Percentiles rank a stretch among this genome's conserved stretches.
phyloP scores from a whole-genome alignment of 2,797 vertebrate species.

The Zenarchopterus dispar region DNA sequence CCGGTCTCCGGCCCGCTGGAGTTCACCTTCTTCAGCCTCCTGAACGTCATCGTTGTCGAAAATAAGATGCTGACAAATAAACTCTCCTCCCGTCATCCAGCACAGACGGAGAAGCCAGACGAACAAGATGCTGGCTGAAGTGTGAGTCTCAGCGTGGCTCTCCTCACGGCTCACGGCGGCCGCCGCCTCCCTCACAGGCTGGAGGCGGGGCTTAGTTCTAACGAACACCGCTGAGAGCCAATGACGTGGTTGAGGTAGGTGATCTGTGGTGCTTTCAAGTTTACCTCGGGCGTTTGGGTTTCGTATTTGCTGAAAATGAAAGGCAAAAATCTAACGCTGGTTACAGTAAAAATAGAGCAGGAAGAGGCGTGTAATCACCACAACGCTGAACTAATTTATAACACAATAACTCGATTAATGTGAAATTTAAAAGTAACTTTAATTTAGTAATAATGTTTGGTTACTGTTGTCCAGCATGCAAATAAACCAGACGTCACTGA shows the following conservation, averaged over 20 bases:
- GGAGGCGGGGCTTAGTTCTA: conserved; percentile 36
- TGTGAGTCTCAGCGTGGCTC: conserved; percentile 36
- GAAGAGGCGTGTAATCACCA: too few relatives aligned
- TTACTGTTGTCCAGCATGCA: neutral
- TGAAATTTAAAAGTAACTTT: too few relatives aligned
- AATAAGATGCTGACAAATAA: neutral
- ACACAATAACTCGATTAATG: too few relatives aligned
- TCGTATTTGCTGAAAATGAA: neutral
- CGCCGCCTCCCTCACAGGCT: conserved; percentile 1
- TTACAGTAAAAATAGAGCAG: too few relatives aligned
- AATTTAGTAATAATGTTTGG: neutral
- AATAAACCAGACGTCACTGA: neutral
- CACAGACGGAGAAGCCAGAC: neutral
- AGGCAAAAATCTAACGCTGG: neutral
- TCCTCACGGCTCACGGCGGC: neutral
- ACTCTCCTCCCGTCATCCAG: neutral
- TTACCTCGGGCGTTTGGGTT: conserved; percentile 3
- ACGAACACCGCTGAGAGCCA: conserved; percentile 14
- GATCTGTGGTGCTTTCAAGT: conserved; percentile 32
- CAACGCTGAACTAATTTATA: too few relatives aligned
- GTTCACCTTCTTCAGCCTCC: conserved; percentile 86
- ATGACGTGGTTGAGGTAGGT: conserved; percentile 31
- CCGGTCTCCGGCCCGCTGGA: conserved; percentile 78
- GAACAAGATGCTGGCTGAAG: conserved; percentile 26
- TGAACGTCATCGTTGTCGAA: conserved; percentile 85